Conservation (phyloP, 2,113 vertebrate genomes). For the Oreochromis spilurus region DNA sequence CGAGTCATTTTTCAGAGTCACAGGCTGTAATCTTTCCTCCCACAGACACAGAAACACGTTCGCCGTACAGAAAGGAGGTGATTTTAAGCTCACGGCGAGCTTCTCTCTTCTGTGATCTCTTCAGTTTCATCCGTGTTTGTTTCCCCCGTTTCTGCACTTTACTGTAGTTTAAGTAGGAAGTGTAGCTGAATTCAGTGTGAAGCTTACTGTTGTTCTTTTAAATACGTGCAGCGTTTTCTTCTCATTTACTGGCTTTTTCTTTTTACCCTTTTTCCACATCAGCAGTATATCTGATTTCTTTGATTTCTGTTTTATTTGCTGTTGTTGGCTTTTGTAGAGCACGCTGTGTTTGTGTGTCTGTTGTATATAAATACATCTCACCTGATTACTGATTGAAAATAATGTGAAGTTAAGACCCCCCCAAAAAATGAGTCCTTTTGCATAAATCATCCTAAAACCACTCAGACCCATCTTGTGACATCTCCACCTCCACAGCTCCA, state of each 20-base stretch:
- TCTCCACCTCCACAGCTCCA: background rate
- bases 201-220: background rate
- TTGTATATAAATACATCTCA: background rate
- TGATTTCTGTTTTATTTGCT: background rate
- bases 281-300: background rate
- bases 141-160: accelerated
- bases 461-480: background rate
- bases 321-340: background rate
- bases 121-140: background rate
- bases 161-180: background rate
- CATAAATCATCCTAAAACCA: background rate
- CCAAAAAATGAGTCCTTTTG: no score
- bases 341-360: background rate
- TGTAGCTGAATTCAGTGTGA: background rate
- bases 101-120: background rate
- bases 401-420: background rate
- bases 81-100: background rate
- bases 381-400: background rate
- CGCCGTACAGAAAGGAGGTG: background rate
- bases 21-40: background rate
- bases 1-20: background rate
- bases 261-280: background rate
- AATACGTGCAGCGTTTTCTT: background rate
- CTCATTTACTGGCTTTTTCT: background rate
- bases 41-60: background rate